These are phyloP conservation scores for Hydrochoerus hydrochaeris DNA, from an alignment of 2,113 vertebrate species.

Conservation along the genomic window DNA sequence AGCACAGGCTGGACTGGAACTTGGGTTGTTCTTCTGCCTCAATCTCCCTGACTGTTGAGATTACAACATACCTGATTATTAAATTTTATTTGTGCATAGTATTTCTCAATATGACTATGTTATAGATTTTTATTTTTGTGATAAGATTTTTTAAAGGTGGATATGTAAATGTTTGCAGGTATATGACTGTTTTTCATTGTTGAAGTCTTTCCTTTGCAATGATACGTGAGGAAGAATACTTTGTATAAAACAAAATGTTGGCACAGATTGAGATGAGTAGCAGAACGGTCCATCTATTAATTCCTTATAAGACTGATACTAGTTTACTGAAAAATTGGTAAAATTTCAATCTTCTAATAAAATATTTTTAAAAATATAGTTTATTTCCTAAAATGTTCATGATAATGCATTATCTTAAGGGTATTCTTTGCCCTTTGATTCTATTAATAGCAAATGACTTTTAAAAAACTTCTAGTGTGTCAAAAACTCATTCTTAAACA, in stretches of 20 bases:
- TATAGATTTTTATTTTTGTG: not conserved
- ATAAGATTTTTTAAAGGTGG: not conserved
- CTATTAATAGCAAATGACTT: not conserved
- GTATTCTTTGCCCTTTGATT: not conserved
- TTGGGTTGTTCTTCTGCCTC: not conserved
- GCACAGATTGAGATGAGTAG: not conserved
- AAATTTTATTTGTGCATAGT: not conserved
- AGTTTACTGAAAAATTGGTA: not conserved
- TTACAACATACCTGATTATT: not conserved
- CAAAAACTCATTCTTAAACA: not conserved
- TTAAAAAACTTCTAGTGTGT: not conserved
- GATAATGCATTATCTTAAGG: not conserved
- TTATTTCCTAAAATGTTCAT: not conserved
- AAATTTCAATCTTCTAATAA: not conserved
- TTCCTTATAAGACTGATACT: not conserved
- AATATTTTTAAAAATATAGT: not conserved
- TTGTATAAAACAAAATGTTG: not conserved
- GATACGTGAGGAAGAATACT: not conserved
- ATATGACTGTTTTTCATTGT: not conserved
- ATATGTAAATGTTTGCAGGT: not conserved
- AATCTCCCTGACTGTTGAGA: not conserved
- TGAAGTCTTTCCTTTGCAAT: not conserved
- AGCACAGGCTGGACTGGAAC: not conserved
- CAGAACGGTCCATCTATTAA: not conserved
- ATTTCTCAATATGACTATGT: not conserved